Conservation (phyloP, 2,888 invertebrate species). For the Bembecia ichneumoniformis region DNA sequence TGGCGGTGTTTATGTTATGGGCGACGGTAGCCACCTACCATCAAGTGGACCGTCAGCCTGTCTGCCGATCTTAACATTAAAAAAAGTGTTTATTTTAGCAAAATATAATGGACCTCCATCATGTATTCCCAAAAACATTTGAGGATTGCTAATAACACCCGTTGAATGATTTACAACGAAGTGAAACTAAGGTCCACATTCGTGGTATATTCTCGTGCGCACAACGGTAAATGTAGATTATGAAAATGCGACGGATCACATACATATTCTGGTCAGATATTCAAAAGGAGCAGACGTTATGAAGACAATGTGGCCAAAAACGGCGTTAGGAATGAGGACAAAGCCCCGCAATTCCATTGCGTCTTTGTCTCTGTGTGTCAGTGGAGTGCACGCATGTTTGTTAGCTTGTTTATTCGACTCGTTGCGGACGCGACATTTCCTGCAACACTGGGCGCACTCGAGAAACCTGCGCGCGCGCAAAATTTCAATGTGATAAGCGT, state of each 20-base stretch:
- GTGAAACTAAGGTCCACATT: no score
- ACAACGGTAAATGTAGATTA: neutral
- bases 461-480: constrained; percentile 9
- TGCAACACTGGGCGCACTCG: constrained; percentile 13
- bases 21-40: no score
- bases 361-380: constrained; percentile 2
- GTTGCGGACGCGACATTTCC: constrained; percentile 11
- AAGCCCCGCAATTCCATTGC: neutral
- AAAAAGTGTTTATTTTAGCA: no score
- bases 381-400: constrained; percentile 9
- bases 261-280: neutral
- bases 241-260: neutral
- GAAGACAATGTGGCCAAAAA: neutral
- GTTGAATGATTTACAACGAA: no score
- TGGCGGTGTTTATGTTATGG: no score
- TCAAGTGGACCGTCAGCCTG: no score
- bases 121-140: no score
- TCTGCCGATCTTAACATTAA: no score
- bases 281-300: neutral
- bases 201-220: neutral
- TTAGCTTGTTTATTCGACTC: constrained; percentile 2
- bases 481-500: constrained; percentile 9
- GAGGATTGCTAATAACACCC: no score
- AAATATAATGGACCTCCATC: no score
- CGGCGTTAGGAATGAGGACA: neutral